Conservation (phyloP, 1,140 invertebrate species). For the Leucophenga varia region DNA sequence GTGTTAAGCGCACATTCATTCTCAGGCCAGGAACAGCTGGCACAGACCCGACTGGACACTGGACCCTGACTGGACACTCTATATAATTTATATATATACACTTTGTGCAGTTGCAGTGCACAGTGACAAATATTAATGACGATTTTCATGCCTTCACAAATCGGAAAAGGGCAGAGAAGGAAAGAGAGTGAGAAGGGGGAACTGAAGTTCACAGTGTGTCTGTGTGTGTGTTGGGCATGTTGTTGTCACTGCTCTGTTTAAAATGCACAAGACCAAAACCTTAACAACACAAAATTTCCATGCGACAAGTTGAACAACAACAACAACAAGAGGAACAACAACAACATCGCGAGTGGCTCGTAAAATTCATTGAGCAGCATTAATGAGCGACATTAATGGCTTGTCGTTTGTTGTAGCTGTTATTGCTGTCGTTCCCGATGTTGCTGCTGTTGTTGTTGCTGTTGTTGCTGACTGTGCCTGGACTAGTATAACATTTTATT, state of each 20-base stretch:
- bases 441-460: constrained; percentile 15
- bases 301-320: constrained; percentile 13
- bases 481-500: constrained; percentile 49
- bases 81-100: constrained; percentile 49
- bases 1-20: constrained; percentile 46
- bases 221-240: constrained; percentile 3
- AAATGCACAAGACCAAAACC: constrained; percentile 40
- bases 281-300: constrained; percentile 29
- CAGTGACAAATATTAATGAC: constrained; percentile 55
- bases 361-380: constrained; percentile 53
- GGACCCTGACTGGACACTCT: constrained; percentile 27
- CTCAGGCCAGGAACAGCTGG: too few species aligned
- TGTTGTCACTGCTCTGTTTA: constrained; percentile 22
- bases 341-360: constrained; percentile 18
- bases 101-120: too few species aligned
- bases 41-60: too few species aligned
- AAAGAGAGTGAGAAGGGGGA: too few species aligned
- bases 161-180: too few species aligned
- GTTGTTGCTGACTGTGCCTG: too few species aligned
- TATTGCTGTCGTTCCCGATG: too few species aligned
- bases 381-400: constrained; percentile 51
- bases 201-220: too few species aligned
- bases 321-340: neutral
- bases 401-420: constrained; percentile 37
- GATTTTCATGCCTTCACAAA: constrained; percentile 50